These are phyloP conservation scores for Drosophila ogumai DNA, from an alignment of 1,140 invertebrate species.

Conservation along the genomic window DNA sequence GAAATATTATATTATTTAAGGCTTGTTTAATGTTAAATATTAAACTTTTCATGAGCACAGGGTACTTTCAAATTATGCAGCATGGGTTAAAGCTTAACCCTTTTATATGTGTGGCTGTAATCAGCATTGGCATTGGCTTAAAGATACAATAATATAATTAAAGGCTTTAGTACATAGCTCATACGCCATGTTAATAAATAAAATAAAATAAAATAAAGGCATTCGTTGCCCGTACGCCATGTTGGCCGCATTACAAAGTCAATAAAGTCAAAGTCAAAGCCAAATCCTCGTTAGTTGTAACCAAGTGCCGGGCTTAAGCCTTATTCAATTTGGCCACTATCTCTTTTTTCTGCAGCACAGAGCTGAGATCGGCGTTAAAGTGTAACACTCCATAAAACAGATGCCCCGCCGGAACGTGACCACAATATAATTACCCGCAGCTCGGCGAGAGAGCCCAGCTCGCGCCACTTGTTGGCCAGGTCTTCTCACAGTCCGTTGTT, in stretches of 20 bases:
- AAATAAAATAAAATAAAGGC: not conserved
- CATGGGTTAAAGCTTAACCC: not conserved
- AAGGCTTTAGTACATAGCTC: not conserved
- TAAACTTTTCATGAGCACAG: not conserved
- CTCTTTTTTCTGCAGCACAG: conserved; percentile 9
- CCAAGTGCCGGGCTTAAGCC: conserved; percentile 18
- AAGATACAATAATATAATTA: not conserved
- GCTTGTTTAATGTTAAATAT: too few species aligned
- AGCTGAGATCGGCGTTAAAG: conserved; percentile 68
- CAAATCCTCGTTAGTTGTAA: conserved; percentile 18
- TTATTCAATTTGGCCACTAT: conserved; percentile 40
- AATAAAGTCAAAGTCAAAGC: conserved; percentile 31
- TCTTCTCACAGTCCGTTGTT: conserved; percentile 10
- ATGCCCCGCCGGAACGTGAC: conserved; percentile 77
- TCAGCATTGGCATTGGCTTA: not conserved
- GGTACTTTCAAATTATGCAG: not conserved
- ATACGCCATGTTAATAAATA: not conserved
- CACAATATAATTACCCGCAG: conserved; percentile 81
- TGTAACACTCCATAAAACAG: conserved; percentile 80
- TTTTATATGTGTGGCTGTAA: not conserved
- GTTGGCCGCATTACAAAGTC: not conserved
- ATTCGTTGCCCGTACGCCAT: conserved; percentile 1
- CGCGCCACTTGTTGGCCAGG: conserved; percentile 69
- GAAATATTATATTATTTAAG: not conserved
- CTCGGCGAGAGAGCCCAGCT: conserved; percentile 28